Evolutionary conservation across 2,797 vertebrate genomes (phyloP), one percentile per base, ranked within the genome.

Genomic region (Danio jaintianensis): DNA sequence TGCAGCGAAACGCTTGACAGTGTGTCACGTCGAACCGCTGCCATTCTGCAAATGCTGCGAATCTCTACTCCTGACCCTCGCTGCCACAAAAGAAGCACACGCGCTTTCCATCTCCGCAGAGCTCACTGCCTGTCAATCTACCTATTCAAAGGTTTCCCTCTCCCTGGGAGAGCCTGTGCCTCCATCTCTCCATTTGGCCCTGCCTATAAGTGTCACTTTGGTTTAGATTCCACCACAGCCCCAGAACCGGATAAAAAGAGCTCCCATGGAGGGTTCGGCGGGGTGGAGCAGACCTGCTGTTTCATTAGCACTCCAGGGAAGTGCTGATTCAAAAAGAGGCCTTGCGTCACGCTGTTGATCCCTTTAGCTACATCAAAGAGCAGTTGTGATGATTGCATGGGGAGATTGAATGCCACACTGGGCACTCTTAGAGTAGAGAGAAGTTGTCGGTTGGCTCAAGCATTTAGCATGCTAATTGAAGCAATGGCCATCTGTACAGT

Each of bases 171-270:
- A 92, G 90, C 85, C 90, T 89, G 42, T 68, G 72, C 61, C 76
- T 77, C 67, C 67, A 88, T 89, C 87, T 84, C 79, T 86, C 85
- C 86, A 82, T 88, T 82, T 45, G 86, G 89, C 88, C 87, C 83
- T 86, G 89, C 88, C 91, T 88, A 84, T 88, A 83, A 89, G 89
- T 92, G 93, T 93, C 91, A 91, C 90, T 93, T 93, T 84, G 86
- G 90, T 90, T 94, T 93, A 92, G 83, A 86, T 90, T 92, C 89
- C 85, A 90, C 86, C 18, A 81, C 85, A 86, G 87, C 84, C 85
- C 73, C 83, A 85, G 83, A 85, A 90, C 84, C 80, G 16, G 16
- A 75, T 42, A 85, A 84, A 85, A 84, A 67, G 80, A 84, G 75
- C 84, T 87, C 89, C 88, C 40, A 78, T 47, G 3, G 88, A 86